Percentiles rank a stretch among this genome's conserved stretches.
These are phyloP conservation scores for Enteromius radiatus DNA, from an alignment of 2,797 vertebrate genomes.

Conservation along the genomic window DNA sequence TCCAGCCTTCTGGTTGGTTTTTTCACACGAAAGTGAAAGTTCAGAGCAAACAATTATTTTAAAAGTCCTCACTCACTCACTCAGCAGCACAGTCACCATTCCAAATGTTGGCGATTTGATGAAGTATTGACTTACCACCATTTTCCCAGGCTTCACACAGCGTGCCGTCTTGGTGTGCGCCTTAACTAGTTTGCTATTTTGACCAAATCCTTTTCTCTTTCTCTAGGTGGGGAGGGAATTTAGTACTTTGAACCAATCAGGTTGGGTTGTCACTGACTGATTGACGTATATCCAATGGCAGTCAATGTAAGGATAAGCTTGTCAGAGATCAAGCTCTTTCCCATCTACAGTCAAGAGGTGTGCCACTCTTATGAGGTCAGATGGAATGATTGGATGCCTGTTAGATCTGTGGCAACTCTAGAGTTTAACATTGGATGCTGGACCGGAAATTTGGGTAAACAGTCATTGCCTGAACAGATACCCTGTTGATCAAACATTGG, in stretches of 20 bases:
- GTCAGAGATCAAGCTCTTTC: constrained; percentile 48
- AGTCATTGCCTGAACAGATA: not conserved
- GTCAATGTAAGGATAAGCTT: constrained; percentile 34
- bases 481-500: not conserved
- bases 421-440: not conserved
- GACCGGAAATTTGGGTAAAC: not conserved
- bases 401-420: not conserved
- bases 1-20: not conserved
- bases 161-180: constrained; percentile 18
- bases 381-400: not conserved
- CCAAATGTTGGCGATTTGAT: not conserved
- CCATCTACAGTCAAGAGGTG: constrained; percentile 18
- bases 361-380: not conserved
- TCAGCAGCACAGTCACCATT: not conserved
- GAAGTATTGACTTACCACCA: constrained; percentile 51
- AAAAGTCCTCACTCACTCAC: not conserved
- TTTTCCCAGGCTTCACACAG: constrained; percentile 49
- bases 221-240: constrained; percentile 35
- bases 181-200: constrained; percentile 34
- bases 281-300: constrained; percentile 34
- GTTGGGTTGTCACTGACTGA: constrained; percentile 44
- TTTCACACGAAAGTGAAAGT: not conserved
- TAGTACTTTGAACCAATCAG: constrained; percentile 47
- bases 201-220: constrained; percentile 43
- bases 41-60: not conserved